phyloP scores from a whole-genome alignment of 2,888 invertebrate genomes.

The Heliconius charithonia region DNA sequence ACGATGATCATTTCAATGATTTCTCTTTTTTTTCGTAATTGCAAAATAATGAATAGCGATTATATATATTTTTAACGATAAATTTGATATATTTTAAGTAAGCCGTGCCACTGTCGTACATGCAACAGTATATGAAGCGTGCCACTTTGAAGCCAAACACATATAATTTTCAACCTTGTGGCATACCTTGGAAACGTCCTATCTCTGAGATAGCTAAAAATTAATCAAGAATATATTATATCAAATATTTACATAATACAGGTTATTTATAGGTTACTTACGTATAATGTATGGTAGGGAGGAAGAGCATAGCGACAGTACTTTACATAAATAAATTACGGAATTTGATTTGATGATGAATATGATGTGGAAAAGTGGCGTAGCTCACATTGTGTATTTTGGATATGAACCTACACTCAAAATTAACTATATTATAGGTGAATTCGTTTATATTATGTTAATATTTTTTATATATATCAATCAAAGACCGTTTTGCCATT shows the following conservation, averaged over 20 bases:
- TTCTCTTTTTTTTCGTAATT: conserved; percentile 7
- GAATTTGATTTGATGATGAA: conserved; percentile 24
- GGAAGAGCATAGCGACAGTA: conserved; percentile 42
- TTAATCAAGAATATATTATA: conserved; percentile 65
- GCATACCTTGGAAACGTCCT: conserved; percentile 96
- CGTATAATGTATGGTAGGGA: conserved; percentile 32
- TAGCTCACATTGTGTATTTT: conserved; percentile 22
- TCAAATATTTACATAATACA: conserved; percentile 38
- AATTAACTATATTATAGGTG: not conserved
- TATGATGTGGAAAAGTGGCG: conserved; percentile 31
- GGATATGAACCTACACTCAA: not conserved
- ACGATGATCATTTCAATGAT: not conserved
- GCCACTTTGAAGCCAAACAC: conserved; percentile 77
- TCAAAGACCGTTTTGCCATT: not conserved
- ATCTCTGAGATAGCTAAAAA: conserved; percentile 94
- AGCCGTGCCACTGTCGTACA: conserved; percentile 78
- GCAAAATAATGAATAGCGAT: conserved; percentile 43
- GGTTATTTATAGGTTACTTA: conserved; percentile 26
- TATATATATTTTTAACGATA: conserved; percentile 30
- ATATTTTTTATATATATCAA: not conserved
- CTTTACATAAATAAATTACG: conserved; percentile 34
- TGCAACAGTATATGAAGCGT: conserved; percentile 73
- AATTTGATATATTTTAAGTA: conserved; percentile 46
- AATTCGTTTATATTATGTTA: not conserved
- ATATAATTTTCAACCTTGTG: conserved; percentile 64